phyloP scores from a whole-genome alignment of 1,140 invertebrate genomes.

The Papilio glaucus region DNA sequence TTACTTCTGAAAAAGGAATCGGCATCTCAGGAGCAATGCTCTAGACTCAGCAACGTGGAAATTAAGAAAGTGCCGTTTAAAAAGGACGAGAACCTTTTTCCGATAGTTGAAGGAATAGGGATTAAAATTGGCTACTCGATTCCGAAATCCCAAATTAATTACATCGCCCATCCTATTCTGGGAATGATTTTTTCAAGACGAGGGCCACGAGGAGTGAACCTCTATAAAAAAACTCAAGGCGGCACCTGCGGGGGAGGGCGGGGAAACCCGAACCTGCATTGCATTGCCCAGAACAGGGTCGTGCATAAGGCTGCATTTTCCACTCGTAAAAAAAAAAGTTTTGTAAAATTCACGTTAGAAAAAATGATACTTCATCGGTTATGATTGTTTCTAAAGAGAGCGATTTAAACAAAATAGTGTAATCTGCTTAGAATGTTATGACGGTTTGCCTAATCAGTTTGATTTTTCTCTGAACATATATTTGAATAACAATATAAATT shows the following conservation, averaged over 20 bases:
- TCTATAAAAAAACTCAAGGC: too few relatives aligned
- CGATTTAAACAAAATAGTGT: constrained; percentile 43
- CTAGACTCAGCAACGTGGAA: constrained; percentile 41
- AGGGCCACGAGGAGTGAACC: too few relatives aligned
- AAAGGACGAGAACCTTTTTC: constrained; percentile 40
- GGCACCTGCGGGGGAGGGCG: too few relatives aligned
- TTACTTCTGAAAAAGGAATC: not conserved
- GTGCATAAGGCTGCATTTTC: too few relatives aligned
- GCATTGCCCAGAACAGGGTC: too few relatives aligned
- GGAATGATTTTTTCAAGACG: too few relatives aligned
- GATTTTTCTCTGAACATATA: too few relatives aligned
- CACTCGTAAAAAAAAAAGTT: too few relatives aligned
- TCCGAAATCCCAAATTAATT: constrained; percentile 26
- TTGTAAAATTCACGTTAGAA: constrained; percentile 38
- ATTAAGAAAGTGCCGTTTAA: constrained; percentile 43
- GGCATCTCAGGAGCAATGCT: constrained; percentile 2
- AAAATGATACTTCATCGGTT: constrained; percentile 23
- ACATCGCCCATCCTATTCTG: not conserved
- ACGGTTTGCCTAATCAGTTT: too few relatives aligned
- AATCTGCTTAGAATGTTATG: too few relatives aligned
- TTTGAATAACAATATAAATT: too few relatives aligned
- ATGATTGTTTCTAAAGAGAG: constrained; percentile 27
- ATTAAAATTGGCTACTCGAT: not conserved
- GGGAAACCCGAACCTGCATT: too few relatives aligned
- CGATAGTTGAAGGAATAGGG: constrained; percentile 18